Evolutionary conservation across 2,888 invertebrate genomes (phyloP).

Genomic region (Anorthoa munda): DNA sequence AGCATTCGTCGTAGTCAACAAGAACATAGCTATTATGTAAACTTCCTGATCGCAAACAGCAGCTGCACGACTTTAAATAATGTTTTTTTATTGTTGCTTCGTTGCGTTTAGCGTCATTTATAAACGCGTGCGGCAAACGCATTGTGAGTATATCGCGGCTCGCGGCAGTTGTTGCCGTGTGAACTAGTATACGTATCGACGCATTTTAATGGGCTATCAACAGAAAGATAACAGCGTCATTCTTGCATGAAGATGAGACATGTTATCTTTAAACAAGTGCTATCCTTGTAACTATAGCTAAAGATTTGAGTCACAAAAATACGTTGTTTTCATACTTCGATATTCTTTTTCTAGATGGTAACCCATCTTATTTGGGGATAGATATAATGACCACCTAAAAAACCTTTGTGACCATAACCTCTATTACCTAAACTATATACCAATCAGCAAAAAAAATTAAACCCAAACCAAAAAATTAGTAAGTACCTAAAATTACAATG

Average conservation of each 20-base stretch:
- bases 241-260: constrained; percentile 21
- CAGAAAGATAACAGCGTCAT: constrained; percentile 19
- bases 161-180: constrained; percentile 26
- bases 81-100: constrained; percentile 3
- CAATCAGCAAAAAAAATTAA: too few species aligned
- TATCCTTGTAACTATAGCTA: neutral
- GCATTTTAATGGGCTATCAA: constrained; percentile 6
- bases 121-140: neutral
- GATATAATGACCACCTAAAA: too few species aligned
- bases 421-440: too few species aligned
- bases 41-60: constrained; percentile 28
- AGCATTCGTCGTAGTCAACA: constrained; percentile 2
- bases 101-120: constrained; percentile 6
- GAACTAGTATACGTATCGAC: constrained; percentile 14
- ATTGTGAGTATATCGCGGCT: constrained; percentile 14
- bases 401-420: too few species aligned
- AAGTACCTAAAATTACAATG: too few species aligned
- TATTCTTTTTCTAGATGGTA: neutral
- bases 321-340: neutral
- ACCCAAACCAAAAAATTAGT: too few species aligned
- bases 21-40: constrained; percentile 12
- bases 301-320: neutral
- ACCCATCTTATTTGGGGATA: too few species aligned
- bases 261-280: constrained; percentile 5
- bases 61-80: constrained; percentile 4